A percentile compares a stretch with the other conserved stretches of the same genome.
Evolutionary conservation across 2,888 invertebrate genomes (phyloP).

Genomic region (Ophraella communa): DNA sequence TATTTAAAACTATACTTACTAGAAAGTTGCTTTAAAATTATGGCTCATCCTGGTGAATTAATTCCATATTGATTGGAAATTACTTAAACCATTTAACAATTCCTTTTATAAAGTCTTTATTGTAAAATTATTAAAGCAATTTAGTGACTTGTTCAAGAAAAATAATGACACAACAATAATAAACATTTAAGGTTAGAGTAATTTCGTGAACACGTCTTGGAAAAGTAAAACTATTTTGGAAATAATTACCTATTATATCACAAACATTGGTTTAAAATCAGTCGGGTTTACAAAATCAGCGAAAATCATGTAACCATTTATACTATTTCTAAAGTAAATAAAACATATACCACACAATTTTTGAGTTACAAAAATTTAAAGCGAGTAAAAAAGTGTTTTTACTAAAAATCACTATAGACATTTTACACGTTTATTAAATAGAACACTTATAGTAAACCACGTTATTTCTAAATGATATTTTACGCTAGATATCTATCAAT

Average conservation of each 20-base stretch:
- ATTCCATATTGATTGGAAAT: neutral
- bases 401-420: too few relatives aligned
- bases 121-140: neutral
- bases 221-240: neutral
- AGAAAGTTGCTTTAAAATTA: neutral
- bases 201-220: neutral
- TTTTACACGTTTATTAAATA: too few relatives aligned
- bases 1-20: neutral
- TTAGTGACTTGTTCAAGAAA: neutral
- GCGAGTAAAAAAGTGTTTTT: too few relatives aligned
- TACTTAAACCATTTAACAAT: constrained; percentile 7
- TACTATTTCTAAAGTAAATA: constrained; percentile 15
- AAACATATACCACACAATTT: constrained; percentile 14
- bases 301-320: constrained; percentile 18
- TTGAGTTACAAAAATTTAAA: neutral
- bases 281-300: constrained; percentile 9
- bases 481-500: too few relatives aligned
- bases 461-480: too few relatives aligned
- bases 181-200: neutral
- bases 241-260: constrained; percentile 9
- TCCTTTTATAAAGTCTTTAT: constrained; percentile 7
- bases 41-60: neutral
- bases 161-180: too few relatives aligned
- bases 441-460: too few relatives aligned
- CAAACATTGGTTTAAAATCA: constrained; percentile 15